Base-by-base conservation (phyloP, 2,113 vertebrate species). In the Bufo bufo region DNA sequence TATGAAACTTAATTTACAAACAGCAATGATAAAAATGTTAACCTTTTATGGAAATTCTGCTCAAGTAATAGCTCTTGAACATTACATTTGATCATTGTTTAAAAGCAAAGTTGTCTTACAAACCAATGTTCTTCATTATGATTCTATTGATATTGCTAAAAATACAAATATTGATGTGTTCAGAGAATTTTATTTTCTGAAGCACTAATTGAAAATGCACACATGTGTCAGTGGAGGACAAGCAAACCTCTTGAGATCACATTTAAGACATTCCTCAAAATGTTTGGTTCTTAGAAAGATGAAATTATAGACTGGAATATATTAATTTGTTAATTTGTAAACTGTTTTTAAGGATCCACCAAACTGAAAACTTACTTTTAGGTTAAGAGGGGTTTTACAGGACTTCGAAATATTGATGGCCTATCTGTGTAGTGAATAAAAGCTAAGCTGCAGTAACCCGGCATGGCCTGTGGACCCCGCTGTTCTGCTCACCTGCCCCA, bases 31-130 rank as follows among this genome's bases (percentile, higher is more conserved):
- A 23, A 77, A 33, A 79, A 79, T 19, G 10, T 19, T 78, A 47
- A 63, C 85, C 85, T 66, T 86, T 79, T 86, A 79, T 79, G 85
- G 85, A 79, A 65, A 86, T 79, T 1, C n/a, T 61, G 10, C 58
- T 11, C 6, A 19, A 66, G 17, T 49, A 50, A 23, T 77, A 65
- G 16, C 47, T 50, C 47, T 63, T 33, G 12, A 61, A 61, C 69
- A 61, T 49, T 14, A 45, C 77, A 77, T 77, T 79, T 79, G 61
- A 54, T 43, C 52, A 79, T 47, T 43, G 8, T 33, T 52, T 50
- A 66, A 86, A 63, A 65, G 59, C 47, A 66, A 47, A 61, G 12
- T 80, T 14, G 33, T 17, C 69, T 9, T 19, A 33, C 8, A 78
- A 52, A 16, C 74, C 13, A 47, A 79, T 49, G 14, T 16, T 45